Evolutionary conservation across 2,797 vertebrate genomes (phyloP).

Genomic region (Acanthornis magna): DNA sequence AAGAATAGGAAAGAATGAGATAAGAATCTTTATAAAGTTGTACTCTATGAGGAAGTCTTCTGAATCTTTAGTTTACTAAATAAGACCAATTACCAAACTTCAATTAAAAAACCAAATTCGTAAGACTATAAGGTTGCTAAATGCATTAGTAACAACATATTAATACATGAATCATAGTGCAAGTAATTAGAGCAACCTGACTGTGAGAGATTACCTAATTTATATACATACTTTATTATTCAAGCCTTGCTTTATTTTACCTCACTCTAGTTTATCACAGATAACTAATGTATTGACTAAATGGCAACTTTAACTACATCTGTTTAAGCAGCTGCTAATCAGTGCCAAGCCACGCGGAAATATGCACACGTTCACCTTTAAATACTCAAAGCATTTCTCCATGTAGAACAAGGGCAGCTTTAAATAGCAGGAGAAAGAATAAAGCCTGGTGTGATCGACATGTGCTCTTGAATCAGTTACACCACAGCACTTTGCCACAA

Average conservation of each 20-base stretch:
- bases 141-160: not conserved
- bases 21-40: not conserved
- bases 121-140: not conserved
- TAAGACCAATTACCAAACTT: not conserved
- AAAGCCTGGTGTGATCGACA: constrained; percentile 12
- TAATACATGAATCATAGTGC: not conserved
- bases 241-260: not conserved
- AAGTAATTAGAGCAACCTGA: not conserved
- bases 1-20: not conserved
- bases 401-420: constrained; percentile 49
- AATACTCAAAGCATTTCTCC: not conserved
- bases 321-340: not conserved
- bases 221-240: not conserved
- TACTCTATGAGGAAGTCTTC: not conserved
- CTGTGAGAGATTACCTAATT: not conserved
- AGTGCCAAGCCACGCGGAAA: not conserved
- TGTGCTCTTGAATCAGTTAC: constrained; percentile 24
- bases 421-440: constrained; percentile 52
- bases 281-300: not conserved
- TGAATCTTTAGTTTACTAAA: not conserved
- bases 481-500: not conserved
- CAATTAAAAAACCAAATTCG: not conserved
- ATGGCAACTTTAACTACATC: not conserved
- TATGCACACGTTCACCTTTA: constrained; percentile 5
- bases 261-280: not conserved